phyloP scores from a whole-genome alignment of 2,113 vertebrate genomes.

The Amphiprion ocellaris region DNA sequence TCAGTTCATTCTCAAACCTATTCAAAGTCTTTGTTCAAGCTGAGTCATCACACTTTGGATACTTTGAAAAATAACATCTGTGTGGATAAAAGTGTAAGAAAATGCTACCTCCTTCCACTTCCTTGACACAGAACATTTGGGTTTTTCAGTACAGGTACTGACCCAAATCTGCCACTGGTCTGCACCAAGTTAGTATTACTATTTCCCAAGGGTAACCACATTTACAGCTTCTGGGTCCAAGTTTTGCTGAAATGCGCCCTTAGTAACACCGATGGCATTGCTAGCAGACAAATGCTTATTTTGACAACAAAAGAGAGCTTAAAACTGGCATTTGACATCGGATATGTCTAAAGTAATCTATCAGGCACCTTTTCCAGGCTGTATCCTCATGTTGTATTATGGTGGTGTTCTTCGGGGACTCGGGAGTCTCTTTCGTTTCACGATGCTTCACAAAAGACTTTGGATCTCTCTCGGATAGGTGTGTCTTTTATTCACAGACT shows the following conservation, averaged over 20 bases:
- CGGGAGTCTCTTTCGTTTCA: slow-evolving; percentile 50
- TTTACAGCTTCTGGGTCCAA: slow-evolving; percentile 11
- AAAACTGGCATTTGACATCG: slow-evolving; percentile 75
- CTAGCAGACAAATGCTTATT: slow-evolving; percentile 63
- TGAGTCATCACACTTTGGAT: not conserved
- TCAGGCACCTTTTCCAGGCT: slow-evolving; percentile 53
- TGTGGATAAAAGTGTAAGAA: not conserved
- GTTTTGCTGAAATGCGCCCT: slow-evolving; percentile 32
- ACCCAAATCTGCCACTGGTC: slow-evolving; percentile 28
- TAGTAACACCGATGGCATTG: slow-evolving; percentile 38
- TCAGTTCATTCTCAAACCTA: not conserved
- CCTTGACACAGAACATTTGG: not conserved
- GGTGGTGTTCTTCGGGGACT: slow-evolving; percentile 54
- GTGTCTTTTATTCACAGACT: slow-evolving; percentile 67
- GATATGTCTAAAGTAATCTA: slow-evolving; percentile 69
- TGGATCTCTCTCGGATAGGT: slow-evolving; percentile 67
- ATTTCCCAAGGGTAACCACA: slow-evolving; percentile 8
- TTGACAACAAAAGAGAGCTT: slow-evolving; percentile 63
- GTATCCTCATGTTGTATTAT: slow-evolving; percentile 59
- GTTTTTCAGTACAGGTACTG: slow-evolving; percentile 20
- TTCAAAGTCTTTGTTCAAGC: not conserved
- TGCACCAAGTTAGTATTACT: not conserved
- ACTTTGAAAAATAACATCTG: not conserved
- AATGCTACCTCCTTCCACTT: not conserved
- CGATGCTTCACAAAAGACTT: slow-evolving; percentile 68